Evolutionary conservation across 2,797 vertebrate species (phyloP).

Genomic region (Poliocrania exsul): DNA sequence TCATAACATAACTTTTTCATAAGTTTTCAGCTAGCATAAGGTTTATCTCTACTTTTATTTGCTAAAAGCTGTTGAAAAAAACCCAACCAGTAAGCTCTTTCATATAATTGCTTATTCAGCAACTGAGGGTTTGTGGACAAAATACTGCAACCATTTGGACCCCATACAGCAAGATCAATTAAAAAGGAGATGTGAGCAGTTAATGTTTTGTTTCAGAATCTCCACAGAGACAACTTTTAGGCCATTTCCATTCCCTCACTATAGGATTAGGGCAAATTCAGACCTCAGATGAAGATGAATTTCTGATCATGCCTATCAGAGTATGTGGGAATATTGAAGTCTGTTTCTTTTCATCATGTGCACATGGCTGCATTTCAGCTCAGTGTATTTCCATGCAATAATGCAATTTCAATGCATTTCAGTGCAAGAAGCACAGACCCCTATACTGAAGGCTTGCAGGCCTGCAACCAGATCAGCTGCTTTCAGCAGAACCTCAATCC

Average conservation of each 20-base stretch:
- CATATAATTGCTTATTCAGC: not conserved
- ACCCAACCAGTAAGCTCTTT: not conserved
- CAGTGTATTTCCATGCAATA: not conserved
- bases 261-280: not conserved
- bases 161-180: not conserved
- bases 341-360: not conserved
- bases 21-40: not conserved
- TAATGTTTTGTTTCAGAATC: not conserved
- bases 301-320: not conserved
- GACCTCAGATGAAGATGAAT: not conserved
- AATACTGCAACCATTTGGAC: not conserved
- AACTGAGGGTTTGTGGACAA: not conserved
- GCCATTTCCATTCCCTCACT: not conserved
- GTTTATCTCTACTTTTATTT: not conserved
- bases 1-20: not conserved
- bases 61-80: not conserved
- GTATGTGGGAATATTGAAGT: not conserved
- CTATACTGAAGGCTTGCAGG: accelerated
- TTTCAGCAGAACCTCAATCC: not conserved
- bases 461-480: not conserved
- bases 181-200: not conserved
- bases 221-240: not conserved
- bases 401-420: not conserved
- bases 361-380: not conserved
- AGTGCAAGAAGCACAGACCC: not conserved